These are phyloP conservation scores for Paratrypauchen microcephalus DNA, from an alignment of 2,797 vertebrate genomes.

Conservation along the genomic window DNA sequence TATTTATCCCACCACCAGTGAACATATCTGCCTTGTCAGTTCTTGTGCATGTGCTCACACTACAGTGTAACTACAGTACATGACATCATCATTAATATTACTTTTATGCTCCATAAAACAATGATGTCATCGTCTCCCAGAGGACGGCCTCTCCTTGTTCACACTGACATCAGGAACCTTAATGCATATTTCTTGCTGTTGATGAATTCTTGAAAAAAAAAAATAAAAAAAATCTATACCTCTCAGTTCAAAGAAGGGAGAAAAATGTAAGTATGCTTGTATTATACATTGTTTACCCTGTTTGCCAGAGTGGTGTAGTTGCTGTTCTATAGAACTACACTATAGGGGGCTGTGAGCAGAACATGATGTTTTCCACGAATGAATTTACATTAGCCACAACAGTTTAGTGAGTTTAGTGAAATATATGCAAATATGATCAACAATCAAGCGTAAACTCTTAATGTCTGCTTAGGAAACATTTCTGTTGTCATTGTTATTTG, in stretches of 20 bases:
- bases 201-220: neutral
- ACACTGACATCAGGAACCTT: constrained; percentile 1
- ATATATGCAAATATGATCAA: neutral
- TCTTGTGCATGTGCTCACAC: neutral
- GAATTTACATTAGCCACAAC: neutral
- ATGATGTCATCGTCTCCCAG: constrained; percentile 20
- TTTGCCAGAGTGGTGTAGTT: neutral
- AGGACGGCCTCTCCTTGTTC: constrained; percentile 9
- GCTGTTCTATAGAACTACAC: too few species aligned
- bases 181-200: constrained; percentile 21
- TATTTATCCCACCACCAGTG: neutral
- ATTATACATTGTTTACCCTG: neutral
- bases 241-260: neutral
- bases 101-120: constrained; percentile 15
- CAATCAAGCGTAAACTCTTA: neutral
- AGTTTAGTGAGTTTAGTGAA: constrained; percentile 3
- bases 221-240: neutral
- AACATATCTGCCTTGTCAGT: constrained; percentile 2
- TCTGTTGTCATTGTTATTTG: neutral
- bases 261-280: neutral
- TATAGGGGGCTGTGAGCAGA: too few species aligned
- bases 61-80: constrained; percentile 4
- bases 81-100: constrained; percentile 20
- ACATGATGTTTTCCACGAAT: too few species aligned
- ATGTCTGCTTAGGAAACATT: neutral